Evolutionary conservation across 2,888 invertebrate species (phyloP), one percentile per base, ranked within the genome.

Genomic region (Latheticus oryzae): DNA sequence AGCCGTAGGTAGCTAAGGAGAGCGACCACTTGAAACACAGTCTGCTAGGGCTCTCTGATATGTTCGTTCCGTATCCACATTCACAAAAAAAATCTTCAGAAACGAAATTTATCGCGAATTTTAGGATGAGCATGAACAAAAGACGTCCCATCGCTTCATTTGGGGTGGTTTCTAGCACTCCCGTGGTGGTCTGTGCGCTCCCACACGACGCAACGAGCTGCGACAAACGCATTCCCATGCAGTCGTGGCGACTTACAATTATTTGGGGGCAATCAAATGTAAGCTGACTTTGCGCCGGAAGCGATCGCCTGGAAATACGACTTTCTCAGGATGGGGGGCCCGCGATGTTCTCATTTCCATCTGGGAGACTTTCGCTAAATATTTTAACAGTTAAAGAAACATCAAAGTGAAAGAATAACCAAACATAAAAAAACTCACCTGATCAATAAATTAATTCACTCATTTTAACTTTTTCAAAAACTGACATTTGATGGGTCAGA

Each of bases 121-220:
- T 19, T 28, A 56, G 61, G 68, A 69, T 65, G 68, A 67, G 64
- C 67, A 67, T 26, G 52, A 23, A 67, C 65, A 67, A 68, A 51
- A 30, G 42, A 35, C 57, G 51, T 48, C 60, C 56, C 40, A 57
- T 32, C 50, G 48, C 42, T 53, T 50, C 61, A n/a, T 19, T 43
- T 53, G 57, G 47, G 48, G 55, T 35, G 55, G 56, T 56, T 58
- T 48, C 24, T 12, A 51, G 64, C 28, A 53, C 55, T 55, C 67
- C 69, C 64, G 57, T 52, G 45, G 69, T 70, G 72, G 72, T 64
- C 70, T 56, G n/a, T n/a, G 42, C 51, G 73, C 72, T 73, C 73
- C 73, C 73, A 72, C 73, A 73, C 72, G 73, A 71, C 60, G 73
- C 72, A 71, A 42, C 64, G 63, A 67, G 63, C 67, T 67, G 71